Evolutionary conservation across 1,140 invertebrate species (phyloP), one percentile per base, ranked within the genome.

Genomic region (Saccostrea echinata): DNA sequence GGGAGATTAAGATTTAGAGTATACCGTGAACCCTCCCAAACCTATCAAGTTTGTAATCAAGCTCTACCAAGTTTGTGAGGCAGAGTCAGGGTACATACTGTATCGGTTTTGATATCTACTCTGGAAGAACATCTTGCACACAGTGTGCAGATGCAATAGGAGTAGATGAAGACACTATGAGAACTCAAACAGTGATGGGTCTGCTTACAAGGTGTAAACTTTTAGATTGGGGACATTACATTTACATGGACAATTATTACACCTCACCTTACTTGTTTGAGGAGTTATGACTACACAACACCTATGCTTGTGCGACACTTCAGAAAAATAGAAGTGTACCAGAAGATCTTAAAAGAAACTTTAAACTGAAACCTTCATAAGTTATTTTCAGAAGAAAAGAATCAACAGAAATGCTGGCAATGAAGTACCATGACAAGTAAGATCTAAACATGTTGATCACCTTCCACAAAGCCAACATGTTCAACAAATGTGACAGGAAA

Each of bases 171-270:
- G 85, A 90, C 18, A 85, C 68, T n/a, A 27, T 18, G 1, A 88
- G 76, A 68, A 90, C 85, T 27, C 57, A 68, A 35, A 55, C 57
- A 64, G 85, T 90, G 21, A 52, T 89, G 8, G 84, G 89, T 12
- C 24, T 90, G 21, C 35, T 87, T 9, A 43, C 86, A 12, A 80
- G 57, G 35, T 90, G 87, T 87, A 88, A 71, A 33, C 84, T 89
- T 3, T 43, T 91, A 33, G 24, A 89, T 51, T 85, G 87, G 68
- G 86, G 88, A 21, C 88, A 89, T 83, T 80, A 86, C 18, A 84
- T 90, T 0, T 90, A 88, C 64, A 80, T 90, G 71, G 86, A 89
- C 76, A 90, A 90, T 80, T 90, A 87, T 30, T 90, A 90, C 55
- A 87, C 24, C 16, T 84, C 76, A 71, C 85, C 83, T 1, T 81